phyloP scores from a whole-genome alignment of 2,797 vertebrate species.

The Neostethus bicornis region DNA sequence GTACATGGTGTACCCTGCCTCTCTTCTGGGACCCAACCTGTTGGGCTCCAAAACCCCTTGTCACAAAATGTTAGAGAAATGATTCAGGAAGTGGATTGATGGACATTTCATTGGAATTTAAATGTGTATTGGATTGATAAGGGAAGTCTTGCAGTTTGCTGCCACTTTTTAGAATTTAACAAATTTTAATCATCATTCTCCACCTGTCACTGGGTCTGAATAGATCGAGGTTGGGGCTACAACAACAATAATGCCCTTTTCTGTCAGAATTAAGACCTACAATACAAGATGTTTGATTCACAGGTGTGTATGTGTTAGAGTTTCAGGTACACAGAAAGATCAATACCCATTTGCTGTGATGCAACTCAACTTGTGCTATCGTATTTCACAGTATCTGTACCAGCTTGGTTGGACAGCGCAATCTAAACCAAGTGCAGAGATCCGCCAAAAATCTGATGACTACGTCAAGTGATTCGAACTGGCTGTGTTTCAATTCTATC shows the following conservation, averaged over 20 bases:
- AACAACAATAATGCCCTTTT: conserved; percentile 15
- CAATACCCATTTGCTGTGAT: conserved; percentile 58
- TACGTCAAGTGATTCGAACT: conserved; percentile 14
- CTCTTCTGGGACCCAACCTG: too few species aligned
- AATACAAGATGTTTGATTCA: conserved; percentile 31
- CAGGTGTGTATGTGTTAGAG: conserved; percentile 35
- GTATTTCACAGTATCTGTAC: conserved; percentile 58
- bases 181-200: conserved; percentile 37
- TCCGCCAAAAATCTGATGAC: conserved; percentile 44
- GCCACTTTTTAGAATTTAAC: conserved; percentile 20
- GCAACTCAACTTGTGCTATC: conserved; percentile 40
- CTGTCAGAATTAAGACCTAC: conserved; percentile 5
- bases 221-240: conserved; percentile 13
- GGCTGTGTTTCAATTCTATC: conserved; percentile 14
- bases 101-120: too few species aligned
- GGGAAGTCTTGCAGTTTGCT: conserved; percentile 11
- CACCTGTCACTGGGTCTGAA: conserved; percentile 23
- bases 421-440: conserved; percentile 42
- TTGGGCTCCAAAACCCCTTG: too few species aligned
- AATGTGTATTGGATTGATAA: conserved; percentile 20
- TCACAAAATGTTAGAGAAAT: too few species aligned
- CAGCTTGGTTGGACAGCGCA: conserved; percentile 32
- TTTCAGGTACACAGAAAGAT: conserved; percentile 47
- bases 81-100: too few species aligned
- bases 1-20: too few species aligned